Evolutionary conservation across 2,888 invertebrate genomes (phyloP).

Genomic region (Thymelicus sylvestris): DNA sequence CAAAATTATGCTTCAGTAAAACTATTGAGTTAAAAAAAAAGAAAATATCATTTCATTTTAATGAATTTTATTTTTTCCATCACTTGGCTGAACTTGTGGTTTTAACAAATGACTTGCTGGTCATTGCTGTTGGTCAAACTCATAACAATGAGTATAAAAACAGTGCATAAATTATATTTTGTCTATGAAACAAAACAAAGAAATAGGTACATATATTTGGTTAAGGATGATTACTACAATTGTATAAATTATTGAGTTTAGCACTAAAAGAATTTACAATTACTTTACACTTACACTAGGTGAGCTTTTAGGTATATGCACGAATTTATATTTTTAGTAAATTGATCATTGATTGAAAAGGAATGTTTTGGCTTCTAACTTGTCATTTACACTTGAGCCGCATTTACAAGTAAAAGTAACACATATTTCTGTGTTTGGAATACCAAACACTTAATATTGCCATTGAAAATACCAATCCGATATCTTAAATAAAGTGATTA

Average conservation of each 20-base stretch:
- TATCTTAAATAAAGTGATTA: no score
- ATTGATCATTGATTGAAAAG: conserved; percentile 15
- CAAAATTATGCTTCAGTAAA: no score
- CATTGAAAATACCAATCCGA: no score
- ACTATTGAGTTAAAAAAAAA: no score
- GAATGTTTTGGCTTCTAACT: conserved; percentile 32
- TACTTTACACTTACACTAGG: conserved; percentile 75
- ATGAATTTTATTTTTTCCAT: no score
- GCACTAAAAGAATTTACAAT: conserved; percentile 71
- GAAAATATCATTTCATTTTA: no score
- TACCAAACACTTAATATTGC: no score
- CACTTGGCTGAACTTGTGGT: no score
- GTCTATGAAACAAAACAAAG: no score
- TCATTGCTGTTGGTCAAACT: no score
- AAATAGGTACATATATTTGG: conserved; percentile 29
- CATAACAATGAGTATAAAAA: conserved; percentile 1
- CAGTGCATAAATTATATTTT: no score
- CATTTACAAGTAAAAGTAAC: neutral
- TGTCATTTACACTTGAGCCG: conserved; percentile 10
- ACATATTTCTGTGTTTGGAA: neutral
- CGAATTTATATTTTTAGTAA: conserved; percentile 3
- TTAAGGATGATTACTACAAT: conserved; percentile 24
- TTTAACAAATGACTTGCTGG: no score
- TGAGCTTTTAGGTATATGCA: conserved; percentile 52
- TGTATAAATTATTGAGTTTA: conserved; percentile 44